Evolutionary conservation across 2,888 invertebrate genomes (phyloP).

Genomic region (Ennomos fuscantarius): DNA sequence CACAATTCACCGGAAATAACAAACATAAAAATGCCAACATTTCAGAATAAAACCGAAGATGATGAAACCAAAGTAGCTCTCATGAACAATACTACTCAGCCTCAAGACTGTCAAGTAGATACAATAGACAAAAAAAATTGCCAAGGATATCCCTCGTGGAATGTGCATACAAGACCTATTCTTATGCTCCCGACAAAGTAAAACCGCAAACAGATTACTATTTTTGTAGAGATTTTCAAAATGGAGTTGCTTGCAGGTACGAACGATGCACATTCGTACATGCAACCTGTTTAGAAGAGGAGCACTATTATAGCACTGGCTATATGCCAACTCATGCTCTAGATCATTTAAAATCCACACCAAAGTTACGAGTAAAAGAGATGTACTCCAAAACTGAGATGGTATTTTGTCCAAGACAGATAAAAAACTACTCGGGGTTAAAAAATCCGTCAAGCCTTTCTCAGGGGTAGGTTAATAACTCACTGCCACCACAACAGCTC

Average conservation of each 20-base stretch:
- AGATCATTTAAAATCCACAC: background rate
- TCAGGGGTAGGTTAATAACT: background rate
- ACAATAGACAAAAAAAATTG: background rate
- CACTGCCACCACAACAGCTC: too few species aligned
- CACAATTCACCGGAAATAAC: background rate
- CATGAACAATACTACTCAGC: too few species aligned
- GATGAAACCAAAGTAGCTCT: too few species aligned
- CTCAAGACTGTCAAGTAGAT: background rate
- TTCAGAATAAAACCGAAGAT: too few species aligned
- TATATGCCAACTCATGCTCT: background rate
- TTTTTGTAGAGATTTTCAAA: slow-evolving; percentile 3
- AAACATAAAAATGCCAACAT: background rate
- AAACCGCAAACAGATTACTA: background rate
- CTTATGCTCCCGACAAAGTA: background rate
- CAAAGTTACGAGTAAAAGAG: background rate
- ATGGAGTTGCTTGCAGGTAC: slow-evolving; percentile 35
- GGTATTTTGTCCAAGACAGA: background rate
- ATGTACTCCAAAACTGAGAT: background rate
- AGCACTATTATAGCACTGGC: slow-evolving; percentile 8
- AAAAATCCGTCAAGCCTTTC: background rate
- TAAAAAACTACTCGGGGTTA: background rate
- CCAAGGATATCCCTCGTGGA: background rate
- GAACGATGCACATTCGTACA: slow-evolving; percentile 25
- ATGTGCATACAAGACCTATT: background rate
- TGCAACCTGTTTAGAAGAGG: slow-evolving; percentile 17